phyloP scores from a whole-genome alignment of 2,113 vertebrate species.

The Python bivittatus region DNA sequence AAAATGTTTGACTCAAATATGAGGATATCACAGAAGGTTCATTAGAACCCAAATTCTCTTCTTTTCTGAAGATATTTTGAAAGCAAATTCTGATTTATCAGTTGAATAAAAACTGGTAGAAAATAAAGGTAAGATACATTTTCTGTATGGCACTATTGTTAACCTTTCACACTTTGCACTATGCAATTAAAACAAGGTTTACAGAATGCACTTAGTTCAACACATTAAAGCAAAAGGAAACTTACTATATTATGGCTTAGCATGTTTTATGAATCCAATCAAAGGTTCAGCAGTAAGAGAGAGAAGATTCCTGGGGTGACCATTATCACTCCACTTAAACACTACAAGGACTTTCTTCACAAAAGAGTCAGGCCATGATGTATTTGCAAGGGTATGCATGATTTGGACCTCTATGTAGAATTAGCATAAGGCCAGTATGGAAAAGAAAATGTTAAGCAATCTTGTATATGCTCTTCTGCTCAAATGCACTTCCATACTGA shows the following conservation, averaged over 20 bases:
- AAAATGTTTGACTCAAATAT: not conserved
- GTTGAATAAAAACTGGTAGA: not conserved
- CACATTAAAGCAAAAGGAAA: not conserved
- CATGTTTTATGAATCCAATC: not conserved
- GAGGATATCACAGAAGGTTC: not conserved
- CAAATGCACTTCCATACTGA: not conserved
- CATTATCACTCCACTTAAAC: not conserved
- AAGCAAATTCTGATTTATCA: not conserved
- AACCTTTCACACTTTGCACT: not conserved
- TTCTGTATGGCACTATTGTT: not conserved
- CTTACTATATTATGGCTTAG: not conserved
- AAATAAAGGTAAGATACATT: not conserved
- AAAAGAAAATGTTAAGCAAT: not conserved
- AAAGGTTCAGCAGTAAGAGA: not conserved
- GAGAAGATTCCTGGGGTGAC: not conserved
- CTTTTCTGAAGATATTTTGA: not conserved
- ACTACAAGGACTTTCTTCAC: not conserved
- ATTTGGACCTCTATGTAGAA: not conserved
- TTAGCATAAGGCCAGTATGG: not conserved
- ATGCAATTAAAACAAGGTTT: not conserved
- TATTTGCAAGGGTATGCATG: not conserved
- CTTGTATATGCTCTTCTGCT: not conserved
- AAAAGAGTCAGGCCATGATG: not conserved
- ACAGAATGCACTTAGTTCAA: not conserved
- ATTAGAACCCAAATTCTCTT: not conserved